A percentile compares a stretch with the other conserved stretches of the same genome.
These are phyloP conservation scores for Hippocampus barbouri DNA, from an alignment of 2,113 vertebrate species.

Conservation along the genomic window DNA sequence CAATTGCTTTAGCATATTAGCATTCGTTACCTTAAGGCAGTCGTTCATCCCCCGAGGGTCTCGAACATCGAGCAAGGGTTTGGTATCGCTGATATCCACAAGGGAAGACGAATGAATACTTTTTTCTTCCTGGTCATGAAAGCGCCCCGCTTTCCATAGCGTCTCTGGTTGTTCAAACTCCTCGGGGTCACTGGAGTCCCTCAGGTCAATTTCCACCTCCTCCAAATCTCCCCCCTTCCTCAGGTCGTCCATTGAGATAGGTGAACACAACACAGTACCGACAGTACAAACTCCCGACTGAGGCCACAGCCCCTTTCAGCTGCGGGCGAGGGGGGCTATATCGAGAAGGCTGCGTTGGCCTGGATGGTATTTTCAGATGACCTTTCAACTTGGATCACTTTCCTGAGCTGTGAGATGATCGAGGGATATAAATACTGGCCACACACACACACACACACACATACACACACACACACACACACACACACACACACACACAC, in stretches of 20 bases:
- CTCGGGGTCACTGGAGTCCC: slow-evolving; percentile 54
- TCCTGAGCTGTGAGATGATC: slow-evolving; percentile 38
- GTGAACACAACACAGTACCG: slow-evolving; percentile 18
- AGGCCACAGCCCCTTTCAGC: slow-evolving; percentile 25
- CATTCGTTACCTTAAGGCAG: slow-evolving; percentile 71
- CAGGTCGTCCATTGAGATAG: slow-evolving; percentile 41
- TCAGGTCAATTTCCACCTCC: slow-evolving; percentile 72
- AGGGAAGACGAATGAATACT: slow-evolving; percentile 63
- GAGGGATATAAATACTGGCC: slow-evolving; percentile 55
- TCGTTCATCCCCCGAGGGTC: slow-evolving; percentile 73
- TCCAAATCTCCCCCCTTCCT: slow-evolving; percentile 52
- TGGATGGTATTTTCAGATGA: slow-evolving; percentile 70
- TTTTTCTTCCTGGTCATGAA: slow-evolving; percentile 52
- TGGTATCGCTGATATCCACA: slow-evolving; percentile 72
- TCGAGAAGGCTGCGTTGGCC: slow-evolving; percentile 67
- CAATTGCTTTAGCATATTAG: background rate
- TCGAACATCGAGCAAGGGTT: slow-evolving; percentile 65
- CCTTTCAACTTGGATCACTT: slow-evolving; percentile 59
- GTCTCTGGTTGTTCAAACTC: slow-evolving; percentile 50
- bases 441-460: slow-evolving; percentile 2
- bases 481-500: too few species aligned
- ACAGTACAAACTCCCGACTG: slow-evolving; percentile 12
- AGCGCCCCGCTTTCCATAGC: slow-evolving; percentile 60
- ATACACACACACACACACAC: slow-evolving; percentile 14
- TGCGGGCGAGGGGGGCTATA: slow-evolving; percentile 59